Evolutionary conservation across 35 echinoderm and acorn worm species (phyloP).

Genomic region (Heliocidaris tuberculata): DNA sequence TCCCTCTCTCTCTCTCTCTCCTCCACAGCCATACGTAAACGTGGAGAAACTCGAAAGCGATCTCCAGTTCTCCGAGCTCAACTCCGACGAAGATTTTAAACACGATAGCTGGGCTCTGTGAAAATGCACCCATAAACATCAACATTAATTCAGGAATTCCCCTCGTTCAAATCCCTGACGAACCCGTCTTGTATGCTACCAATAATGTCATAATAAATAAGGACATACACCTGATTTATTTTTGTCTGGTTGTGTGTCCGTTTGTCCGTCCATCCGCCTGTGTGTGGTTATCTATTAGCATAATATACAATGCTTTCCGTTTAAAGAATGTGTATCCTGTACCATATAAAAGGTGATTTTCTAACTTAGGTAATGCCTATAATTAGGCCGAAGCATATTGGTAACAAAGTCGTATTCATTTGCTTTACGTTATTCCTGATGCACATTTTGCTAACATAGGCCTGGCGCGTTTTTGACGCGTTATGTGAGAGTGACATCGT

Average conservation of each 20-base stretch:
- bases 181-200: not conserved
- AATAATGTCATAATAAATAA: not conserved
- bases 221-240: not conserved
- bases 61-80: conserved; percentile 21
- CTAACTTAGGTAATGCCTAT: not conserved
- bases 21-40: conserved; percentile 27
- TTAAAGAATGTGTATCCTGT: not conserved
- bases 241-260: not conserved
- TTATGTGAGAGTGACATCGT: too few relatives aligned
- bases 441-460: not conserved
- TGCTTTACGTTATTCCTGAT: not conserved
- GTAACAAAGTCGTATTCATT: not conserved
- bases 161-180: not conserved
- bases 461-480: too few relatives aligned
- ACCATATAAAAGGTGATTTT: too few relatives aligned
- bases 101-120: conserved; percentile 44
- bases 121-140: not conserved
- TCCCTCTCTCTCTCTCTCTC: not conserved
- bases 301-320: not conserved
- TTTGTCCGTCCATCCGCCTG: not conserved
- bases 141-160: not conserved
- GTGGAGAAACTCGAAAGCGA: conserved; percentile 38
- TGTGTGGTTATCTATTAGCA: not conserved
- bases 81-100: conserved; percentile 41
- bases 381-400: not conserved